Evolutionary conservation across 1,140 invertebrate species (phyloP), one percentile per base, ranked within the genome.

Genomic region (Tribolium castaneum): DNA sequence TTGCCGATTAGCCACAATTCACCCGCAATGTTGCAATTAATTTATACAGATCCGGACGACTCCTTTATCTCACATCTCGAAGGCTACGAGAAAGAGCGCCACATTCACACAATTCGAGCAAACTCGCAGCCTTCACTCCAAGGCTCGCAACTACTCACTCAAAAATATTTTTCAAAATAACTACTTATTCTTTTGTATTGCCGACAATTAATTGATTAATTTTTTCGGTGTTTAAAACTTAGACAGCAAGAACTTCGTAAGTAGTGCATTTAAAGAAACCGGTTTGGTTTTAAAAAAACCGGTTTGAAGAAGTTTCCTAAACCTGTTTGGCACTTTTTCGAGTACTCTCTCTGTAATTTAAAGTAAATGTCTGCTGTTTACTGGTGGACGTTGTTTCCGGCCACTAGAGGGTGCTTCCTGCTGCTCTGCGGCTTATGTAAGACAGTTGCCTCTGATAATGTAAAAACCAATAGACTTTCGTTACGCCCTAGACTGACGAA

Each of bases 1-100:
- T 7, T 2, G 13, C 14, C 25, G 30, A 45, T 66, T 35, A 66
- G 25, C 30, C 34, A 59, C 54, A 22, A 59, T 22, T 59, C 19
- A n/a, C 3, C 30, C 1, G 35, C 35, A 62, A 66, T 66, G 59
- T 35, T 35, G 59, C 30, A 66, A 66, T 66, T 66, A 66, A 66
- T 66, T 66, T 13, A 12, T 66, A 66, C 59, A 12, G 59, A 66
- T 34, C 59, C 30, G 30, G 59, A 66, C 59, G 30, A 66, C 19
- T 66, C 19, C 59, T 66, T 66, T 66, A 66, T 66, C 22, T 59
- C 5, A 6, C 14, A 25, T 66, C 25, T 66, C 13, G 59, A 66
- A 66, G 59, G 59, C 30, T 35, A 35, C 6, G 59, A 62, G 30
- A 66, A 66, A 35, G 14, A 59, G 19, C 54, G 22, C 14, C n/a